Base-by-base conservation (phyloP, 2,113 vertebrate genomes). In the Zapus hudsonius region DNA sequence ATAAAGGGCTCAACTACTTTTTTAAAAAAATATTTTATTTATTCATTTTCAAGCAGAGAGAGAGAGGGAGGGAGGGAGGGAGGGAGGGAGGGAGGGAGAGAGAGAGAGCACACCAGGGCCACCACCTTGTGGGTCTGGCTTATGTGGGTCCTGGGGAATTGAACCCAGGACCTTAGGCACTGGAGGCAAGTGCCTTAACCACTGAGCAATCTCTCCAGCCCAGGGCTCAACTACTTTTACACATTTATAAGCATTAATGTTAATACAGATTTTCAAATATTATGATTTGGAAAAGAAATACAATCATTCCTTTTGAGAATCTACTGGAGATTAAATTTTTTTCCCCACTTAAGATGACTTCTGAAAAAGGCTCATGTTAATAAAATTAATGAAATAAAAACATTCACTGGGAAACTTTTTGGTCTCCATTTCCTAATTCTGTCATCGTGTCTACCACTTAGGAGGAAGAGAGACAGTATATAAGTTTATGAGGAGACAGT, bases 371-470 rank as follows among this genome's bases (percentile, higher is more conserved):
- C n/a, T n/a, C 55, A 29, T 83, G 31, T 74, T 3, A 90, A 0
- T 10, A 4, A 33, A 38, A 29, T 4, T 27, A 96, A 36, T 73
- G 92, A 89, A 86, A 66, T 70, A 64, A 80, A 73, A 87, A 84
- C 20, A 38, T 31, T 74, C n/a, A 23, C 38, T 70, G 16, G 67
- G 17, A 31, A 89, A 84, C 10, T 3, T 66, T 67, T 81, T 69
- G 31, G 27, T 64, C 59, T 89, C 25, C 17, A 44, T 27, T 11
- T 81, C 70, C 47, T 42, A 63, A 69, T 79, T 80, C 66, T 80
- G n/a, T 75, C 44, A 81, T 47, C 2, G 67, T 4, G 7, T 2
- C 13, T 7, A 80, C 22, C 73, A 10, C 10, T 70, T 40, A 52
- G 17, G 1, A 76, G 55, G 42, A 44, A 79, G 33, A 38, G 33